These are phyloP conservation scores for Epiperipatus broadwayi DNA, from an alignment of 2,888 invertebrate genomes.

Conservation along the genomic window DNA sequence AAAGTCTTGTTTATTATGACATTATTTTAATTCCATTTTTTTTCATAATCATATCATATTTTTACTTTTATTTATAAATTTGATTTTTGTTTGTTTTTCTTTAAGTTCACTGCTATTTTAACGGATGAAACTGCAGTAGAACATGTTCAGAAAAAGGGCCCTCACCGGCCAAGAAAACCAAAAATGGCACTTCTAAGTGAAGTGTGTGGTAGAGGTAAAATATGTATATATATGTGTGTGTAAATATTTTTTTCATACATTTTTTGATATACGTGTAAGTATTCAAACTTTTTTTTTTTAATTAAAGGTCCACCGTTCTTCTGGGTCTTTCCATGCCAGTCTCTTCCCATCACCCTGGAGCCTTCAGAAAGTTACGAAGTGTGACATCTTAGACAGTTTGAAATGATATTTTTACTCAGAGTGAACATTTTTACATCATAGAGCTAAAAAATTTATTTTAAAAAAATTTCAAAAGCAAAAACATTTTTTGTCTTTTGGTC, in stretches of 20 bases:
- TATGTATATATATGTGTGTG: slow-evolving; percentile 10
- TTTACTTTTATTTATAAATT: background rate
- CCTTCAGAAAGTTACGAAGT: too few species aligned
- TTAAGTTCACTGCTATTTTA: slow-evolving; percentile 57
- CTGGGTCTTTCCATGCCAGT: slow-evolving; percentile 52
- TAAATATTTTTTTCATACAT: background rate
- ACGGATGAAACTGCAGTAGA: slow-evolving; percentile 67
- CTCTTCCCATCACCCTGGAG: too few species aligned
- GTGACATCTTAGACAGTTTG: too few species aligned
- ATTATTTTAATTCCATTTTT: background rate
- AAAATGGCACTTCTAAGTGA: slow-evolving; percentile 48
- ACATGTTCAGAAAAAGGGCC: slow-evolving; percentile 44
- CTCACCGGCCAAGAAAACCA: slow-evolving; percentile 34
- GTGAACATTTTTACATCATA: too few species aligned
- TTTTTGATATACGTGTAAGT: background rate
- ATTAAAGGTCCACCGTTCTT: slow-evolving; percentile 40
- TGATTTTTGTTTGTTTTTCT: too few species aligned
- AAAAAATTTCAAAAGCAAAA: too few species aligned
- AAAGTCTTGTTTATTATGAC: background rate
- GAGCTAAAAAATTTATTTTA: too few species aligned
- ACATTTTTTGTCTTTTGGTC: too few species aligned
- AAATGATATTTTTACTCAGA: too few species aligned
- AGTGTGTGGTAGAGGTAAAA: slow-evolving; percentile 48
- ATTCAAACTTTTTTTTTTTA: slow-evolving; percentile 8
- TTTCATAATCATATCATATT: background rate